Percentiles rank a stretch among this genome's conserved stretches.
Conservation (phyloP, 2,797 vertebrate species). For the Notolabrus celidotus region DNA sequence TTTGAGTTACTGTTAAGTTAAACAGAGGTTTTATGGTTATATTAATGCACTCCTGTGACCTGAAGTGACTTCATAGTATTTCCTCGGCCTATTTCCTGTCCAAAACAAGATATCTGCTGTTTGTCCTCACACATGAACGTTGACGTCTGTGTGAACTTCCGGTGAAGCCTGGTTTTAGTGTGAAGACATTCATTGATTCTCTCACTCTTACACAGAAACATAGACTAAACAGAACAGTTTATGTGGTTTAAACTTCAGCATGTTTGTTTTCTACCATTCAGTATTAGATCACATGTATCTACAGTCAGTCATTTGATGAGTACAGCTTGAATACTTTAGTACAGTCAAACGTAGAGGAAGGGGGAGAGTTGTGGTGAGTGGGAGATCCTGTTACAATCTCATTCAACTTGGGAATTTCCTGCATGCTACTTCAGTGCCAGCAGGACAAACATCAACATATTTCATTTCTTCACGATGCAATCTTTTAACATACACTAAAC, state of each 20-base stretch:
- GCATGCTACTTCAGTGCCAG: slow-evolving; percentile 38
- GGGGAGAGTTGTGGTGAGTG: background rate
- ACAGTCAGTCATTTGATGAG: background rate
- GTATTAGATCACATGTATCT: background rate
- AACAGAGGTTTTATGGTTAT: slow-evolving; percentile 1
- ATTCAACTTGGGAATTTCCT: slow-evolving; percentile 57
- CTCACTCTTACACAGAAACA: too few relatives aligned
- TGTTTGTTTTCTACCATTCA: background rate
- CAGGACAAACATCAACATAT: slow-evolving; percentile 31
- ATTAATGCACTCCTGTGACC: background rate
- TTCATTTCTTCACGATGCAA: slow-evolving; percentile 3
- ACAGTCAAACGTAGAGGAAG: slow-evolving; percentile 10
- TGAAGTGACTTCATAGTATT: background rate
- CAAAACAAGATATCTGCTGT: background rate
- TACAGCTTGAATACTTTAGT: slow-evolving; percentile 9
- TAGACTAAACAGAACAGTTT: background rate
- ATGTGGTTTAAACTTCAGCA: background rate
- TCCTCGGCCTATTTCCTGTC: background rate
- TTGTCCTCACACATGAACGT: background rate
- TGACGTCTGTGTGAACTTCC: slow-evolving; percentile 22
- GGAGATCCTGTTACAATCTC: slow-evolving; percentile 53
- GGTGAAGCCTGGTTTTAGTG: background rate
- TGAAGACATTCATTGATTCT: slow-evolving; percentile 13
- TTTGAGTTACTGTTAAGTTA: background rate
- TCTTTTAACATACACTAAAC: background rate